Evolutionary conservation across 1,140 invertebrate genomes (phyloP).

Genomic region (Aphelinus certus): DNA sequence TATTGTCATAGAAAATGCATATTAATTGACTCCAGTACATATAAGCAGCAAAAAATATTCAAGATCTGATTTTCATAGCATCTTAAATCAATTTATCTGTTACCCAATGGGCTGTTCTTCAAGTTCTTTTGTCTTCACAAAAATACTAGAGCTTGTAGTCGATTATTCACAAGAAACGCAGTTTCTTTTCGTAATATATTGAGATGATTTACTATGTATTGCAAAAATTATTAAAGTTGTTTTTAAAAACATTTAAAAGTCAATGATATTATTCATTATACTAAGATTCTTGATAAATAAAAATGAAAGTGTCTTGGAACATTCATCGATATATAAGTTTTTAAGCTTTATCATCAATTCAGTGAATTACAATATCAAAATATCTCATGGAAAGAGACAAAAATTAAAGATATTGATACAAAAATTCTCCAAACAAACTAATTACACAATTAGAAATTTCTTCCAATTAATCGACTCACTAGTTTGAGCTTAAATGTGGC

Average conservation of each 20-base stretch:
- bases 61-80: slow-evolving; percentile 36
- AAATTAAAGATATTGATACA: not conserved
- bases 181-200: slow-evolving; percentile 11
- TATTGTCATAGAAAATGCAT: too few relatives aligned
- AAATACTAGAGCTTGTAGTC: slow-evolving; percentile 25
- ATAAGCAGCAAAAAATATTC: slow-evolving; percentile 38
- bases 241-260: too few relatives aligned
- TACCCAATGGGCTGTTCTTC: slow-evolving; percentile 16
- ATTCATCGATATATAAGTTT: not conserved
- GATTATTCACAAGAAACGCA: not conserved
- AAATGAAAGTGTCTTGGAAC: not conserved
- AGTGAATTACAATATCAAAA: too few relatives aligned
- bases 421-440: slow-evolving; percentile 6
- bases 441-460: slow-evolving; percentile 19
- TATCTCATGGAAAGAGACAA: slow-evolving; percentile 14
- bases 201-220: not conserved
- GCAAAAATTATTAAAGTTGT: too few relatives aligned
- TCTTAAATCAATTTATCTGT: slow-evolving; percentile 11
- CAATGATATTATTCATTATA: not conserved
- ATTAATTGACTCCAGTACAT: slow-evolving; percentile 35
- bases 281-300: slow-evolving; percentile 2
- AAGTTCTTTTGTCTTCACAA: too few relatives aligned
- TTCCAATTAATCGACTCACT: too few relatives aligned
- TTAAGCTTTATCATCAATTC: too few relatives aligned
- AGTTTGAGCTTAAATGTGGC: too few relatives aligned